Evolutionary conservation across 2,113 vertebrate genomes (phyloP), one percentile per base, ranked within the genome.

Genomic region (Melanocharis versteri): DNA sequence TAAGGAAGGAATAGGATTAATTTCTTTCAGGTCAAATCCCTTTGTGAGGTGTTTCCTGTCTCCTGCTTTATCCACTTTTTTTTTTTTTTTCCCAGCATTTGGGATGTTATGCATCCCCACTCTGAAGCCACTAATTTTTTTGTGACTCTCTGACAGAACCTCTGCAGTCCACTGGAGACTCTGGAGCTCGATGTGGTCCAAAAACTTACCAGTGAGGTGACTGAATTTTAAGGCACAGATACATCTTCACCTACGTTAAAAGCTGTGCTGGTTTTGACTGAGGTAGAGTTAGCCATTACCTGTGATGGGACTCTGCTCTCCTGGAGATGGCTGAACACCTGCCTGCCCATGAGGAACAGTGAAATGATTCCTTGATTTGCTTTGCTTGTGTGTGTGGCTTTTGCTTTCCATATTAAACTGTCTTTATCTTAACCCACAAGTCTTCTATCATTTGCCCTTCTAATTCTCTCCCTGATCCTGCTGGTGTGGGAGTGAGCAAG

Each of bases 111-210:
- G 15, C 73, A 71, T 60, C 13, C 2, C 10, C 21, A 47, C 28
- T 82, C 39, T 62, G 47, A 90, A 75, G 16, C 5, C 12, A 45
- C 23, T 24, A 42, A 62, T 33, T n/a, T 13, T 33, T 90, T 75
- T 78, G 7, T 58, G 20, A 33, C 8, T 21, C 13, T 53, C 11
- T 79, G 39, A 70, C 45, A 79, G 47, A 79, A 75, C 31, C 13
- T 56, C 44, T 64, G 8, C 9, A 40, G 85, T 88, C 35, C 23
- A 9, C 11, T 64, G 30, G 50, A 75, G 64, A 42, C 9, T 66
- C 13, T 42, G 39, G 33, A 71, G 8, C 2, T 12, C 0, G 0
- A 3, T 35, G 33, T 26, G 12, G 9, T 18, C 12, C 7, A 26
- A 44, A 85, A 82, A 23, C 10, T 75, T 75, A 30, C 6, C n/a